A percentile compares a stretch with the other conserved stretches of the same genome.
These are phyloP conservation scores for Scomber scombrus DNA, from an alignment of 2,113 vertebrate species.

Conservation along the genomic window DNA sequence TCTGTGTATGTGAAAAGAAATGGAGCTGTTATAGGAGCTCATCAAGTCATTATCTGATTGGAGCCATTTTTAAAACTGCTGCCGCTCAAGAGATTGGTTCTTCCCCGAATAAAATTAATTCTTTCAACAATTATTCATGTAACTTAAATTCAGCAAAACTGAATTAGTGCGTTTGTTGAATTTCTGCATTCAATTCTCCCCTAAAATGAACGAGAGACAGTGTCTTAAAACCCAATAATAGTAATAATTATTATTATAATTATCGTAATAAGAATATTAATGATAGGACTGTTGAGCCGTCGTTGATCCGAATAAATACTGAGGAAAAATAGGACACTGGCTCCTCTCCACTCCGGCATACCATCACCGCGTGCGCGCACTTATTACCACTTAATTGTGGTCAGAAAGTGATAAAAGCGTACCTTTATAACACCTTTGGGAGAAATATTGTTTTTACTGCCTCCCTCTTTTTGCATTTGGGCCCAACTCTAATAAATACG, in stretches of 20 bases:
- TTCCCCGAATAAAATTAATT: slow-evolving; percentile 25
- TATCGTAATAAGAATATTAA: slow-evolving; percentile 8
- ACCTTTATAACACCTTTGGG: slow-evolving; percentile 69
- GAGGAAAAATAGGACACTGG: slow-evolving; percentile 40
- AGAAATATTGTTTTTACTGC: slow-evolving; percentile 63
- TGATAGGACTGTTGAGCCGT: slow-evolving; percentile 1
- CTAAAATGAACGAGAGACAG: neutral
- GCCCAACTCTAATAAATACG: slow-evolving; percentile 69
- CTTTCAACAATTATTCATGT: slow-evolving; percentile 17
- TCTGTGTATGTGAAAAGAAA: slow-evolving; percentile 61
- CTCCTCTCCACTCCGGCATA: slow-evolving; percentile 32
- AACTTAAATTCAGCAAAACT: slow-evolving; percentile 32
- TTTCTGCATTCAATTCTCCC: neutral
- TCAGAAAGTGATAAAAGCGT: slow-evolving; percentile 50
- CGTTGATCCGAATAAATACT: slow-evolving; percentile 32
- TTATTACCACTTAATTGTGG: slow-evolving; percentile 53
- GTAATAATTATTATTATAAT: neutral
- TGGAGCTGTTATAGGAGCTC: slow-evolving; percentile 58
- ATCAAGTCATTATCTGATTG: slow-evolving; percentile 78
- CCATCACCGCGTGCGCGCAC: slow-evolving; percentile 33
- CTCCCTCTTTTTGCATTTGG: slow-evolving; percentile 47
- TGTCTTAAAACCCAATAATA: too few relatives aligned
- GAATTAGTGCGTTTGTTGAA: neutral
- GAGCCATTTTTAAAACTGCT: slow-evolving; percentile 52
- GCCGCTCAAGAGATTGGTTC: slow-evolving; percentile 55